A percentile compares a stretch with the other conserved stretches of the same genome.
Conservation (phyloP, 2,888 invertebrate genomes). For the Magallana nippona region DNA sequence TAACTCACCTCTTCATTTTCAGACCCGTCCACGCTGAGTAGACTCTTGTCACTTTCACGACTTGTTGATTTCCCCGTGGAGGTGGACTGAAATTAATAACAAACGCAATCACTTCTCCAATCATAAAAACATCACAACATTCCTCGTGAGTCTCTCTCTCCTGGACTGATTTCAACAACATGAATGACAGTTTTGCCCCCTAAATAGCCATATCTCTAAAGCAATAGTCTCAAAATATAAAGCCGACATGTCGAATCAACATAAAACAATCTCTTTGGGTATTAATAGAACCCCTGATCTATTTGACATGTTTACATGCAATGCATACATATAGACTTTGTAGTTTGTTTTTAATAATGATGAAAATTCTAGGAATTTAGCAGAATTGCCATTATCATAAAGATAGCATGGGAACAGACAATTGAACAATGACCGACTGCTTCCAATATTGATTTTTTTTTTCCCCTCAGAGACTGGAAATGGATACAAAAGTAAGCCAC, state of each 20-base stretch:
- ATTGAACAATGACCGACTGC: neutral
- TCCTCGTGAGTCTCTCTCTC: neutral
- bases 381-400: too few species aligned
- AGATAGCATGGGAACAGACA: too few species aligned
- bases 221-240: too few species aligned
- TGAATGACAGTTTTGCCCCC: neutral
- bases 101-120: neutral
- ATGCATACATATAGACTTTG: neutral
- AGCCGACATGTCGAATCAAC: neutral
- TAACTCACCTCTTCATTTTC: constrained; percentile 83
- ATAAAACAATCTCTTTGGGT: neutral
- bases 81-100: constrained; percentile 35
- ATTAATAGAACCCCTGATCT: neutral
- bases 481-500: constrained; percentile 10
- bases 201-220: neutral
- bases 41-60: constrained; percentile 85
- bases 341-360: neutral
- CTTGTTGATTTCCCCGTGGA: constrained; percentile 40
- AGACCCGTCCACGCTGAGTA: constrained; percentile 90
- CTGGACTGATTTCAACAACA: neutral
- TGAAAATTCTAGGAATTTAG: neutral
- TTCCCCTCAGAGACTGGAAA: neutral
- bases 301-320: neutral
- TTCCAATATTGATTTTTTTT: constrained; percentile 3
- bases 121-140: neutral